Conservation (phyloP, 1,140 invertebrate genomes). For the Ceratina australensis region DNA sequence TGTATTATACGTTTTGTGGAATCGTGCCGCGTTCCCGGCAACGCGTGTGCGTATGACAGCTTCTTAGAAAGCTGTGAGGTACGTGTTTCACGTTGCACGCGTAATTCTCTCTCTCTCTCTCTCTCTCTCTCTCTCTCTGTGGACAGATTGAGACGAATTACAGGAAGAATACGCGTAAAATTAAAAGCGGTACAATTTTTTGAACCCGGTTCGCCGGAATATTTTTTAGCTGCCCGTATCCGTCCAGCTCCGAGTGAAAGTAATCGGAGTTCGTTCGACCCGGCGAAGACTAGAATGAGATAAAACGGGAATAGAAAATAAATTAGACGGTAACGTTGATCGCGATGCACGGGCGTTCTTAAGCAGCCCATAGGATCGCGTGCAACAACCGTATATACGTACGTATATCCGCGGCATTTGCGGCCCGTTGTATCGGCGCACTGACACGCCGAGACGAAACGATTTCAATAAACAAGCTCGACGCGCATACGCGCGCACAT, state of each 20-base stretch:
- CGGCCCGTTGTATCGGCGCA: not conserved
- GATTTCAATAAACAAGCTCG: slow-evolving; percentile 46
- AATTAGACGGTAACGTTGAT: slow-evolving; percentile 27
- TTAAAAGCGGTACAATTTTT: not conserved
- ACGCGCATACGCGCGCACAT: too few relatives aligned
- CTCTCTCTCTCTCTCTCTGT: too few relatives aligned
- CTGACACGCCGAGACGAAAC: slow-evolving; percentile 31
- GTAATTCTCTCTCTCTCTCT: slow-evolving; percentile 18
- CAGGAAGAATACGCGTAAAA: not conserved
- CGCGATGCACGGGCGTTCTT: slow-evolving; percentile 3
- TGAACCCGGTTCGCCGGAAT: too few relatives aligned
- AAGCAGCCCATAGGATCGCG: slow-evolving; percentile 10
- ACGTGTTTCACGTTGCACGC: slow-evolving; percentile 30
- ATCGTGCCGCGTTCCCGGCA: slow-evolving; percentile 6
- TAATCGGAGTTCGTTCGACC: not conserved
- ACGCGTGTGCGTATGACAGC: slow-evolving; percentile 54
- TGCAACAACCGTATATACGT: slow-evolving; percentile 4
- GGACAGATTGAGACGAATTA: not conserved
- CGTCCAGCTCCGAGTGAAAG: not conserved
- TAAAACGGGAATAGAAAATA: slow-evolving; percentile 8
- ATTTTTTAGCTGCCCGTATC: not conserved
- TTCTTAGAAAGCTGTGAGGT: slow-evolving; percentile 39
- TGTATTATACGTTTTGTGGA: slow-evolving; percentile 4
- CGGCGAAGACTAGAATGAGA: not conserved
- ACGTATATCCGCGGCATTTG: not conserved